phyloP scores from a whole-genome alignment of 2,797 vertebrate genomes.

The Coregonus sp. region DNA sequence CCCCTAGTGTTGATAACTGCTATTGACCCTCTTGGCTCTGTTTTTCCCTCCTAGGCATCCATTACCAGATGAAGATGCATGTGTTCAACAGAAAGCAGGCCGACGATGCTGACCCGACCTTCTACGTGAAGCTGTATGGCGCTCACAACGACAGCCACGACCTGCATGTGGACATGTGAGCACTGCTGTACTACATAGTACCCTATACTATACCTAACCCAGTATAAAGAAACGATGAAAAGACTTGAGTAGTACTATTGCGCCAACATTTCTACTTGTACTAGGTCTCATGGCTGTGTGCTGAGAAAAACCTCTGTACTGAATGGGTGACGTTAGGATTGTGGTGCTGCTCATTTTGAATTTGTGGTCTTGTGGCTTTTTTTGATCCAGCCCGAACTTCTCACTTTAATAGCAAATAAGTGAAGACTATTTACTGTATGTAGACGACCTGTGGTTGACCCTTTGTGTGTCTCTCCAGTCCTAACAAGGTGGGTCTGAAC shows the following conservation, averaged over 20 bases:
- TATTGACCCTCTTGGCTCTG: no score
- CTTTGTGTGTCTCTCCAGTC: conserved; percentile 61
- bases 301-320: no score
- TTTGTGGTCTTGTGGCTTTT: no score
- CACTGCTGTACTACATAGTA: conserved; percentile 25
- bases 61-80: conserved; percentile 98
- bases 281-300: no score
- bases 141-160: conserved; percentile 77
- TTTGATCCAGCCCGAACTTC: no score
- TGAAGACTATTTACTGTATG: neutral
- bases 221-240: no score
- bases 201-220: no score
- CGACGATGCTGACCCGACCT: conserved; percentile 79
- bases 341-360: no score
- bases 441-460: neutral
- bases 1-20: no score
- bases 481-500: conserved; percentile 80
- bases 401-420: neutral
- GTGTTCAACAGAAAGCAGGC: conserved; percentile 84
- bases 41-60: conserved; percentile 77
- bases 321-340: no score
- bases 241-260: no score
- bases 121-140: conserved; percentile 84
- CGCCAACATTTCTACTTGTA: no score
- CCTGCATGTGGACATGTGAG: conserved; percentile 86